Evolutionary conservation across 2,888 invertebrate genomes (phyloP), one percentile per base, ranked within the genome.

Genomic region (Lypha dubia): DNA sequence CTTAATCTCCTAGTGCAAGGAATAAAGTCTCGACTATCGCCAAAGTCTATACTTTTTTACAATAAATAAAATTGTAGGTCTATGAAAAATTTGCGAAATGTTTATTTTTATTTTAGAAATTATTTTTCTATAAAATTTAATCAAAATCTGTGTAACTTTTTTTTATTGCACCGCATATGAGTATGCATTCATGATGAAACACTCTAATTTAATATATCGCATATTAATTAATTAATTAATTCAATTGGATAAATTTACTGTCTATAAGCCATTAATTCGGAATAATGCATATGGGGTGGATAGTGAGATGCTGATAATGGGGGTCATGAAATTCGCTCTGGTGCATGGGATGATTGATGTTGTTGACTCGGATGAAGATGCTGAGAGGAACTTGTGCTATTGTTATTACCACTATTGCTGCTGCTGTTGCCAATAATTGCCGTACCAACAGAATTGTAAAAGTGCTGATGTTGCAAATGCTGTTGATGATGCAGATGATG

Each of bases 261-360:
- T 86, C 89, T 88, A 83, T 89, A 90, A 77, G 91, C 88, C 89
- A 90, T 88, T 71, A 90, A 87, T 88, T 90, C 90, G 71, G 90
- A 87, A 88, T 89, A 90, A 86, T 89, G 84, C 74, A 84, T 84
- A 60, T 81, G 89, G 84, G 89, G 87, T 87, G 89, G 70, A 83
- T 86, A 86, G 84, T 91, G 92, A 46, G 71, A 38, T 83, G 65
- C 77, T 32, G 81, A 20, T 62, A 80, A 44, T 38, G 60, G 44
- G 86, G 91, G 92, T 92, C 92, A 92, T 91, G 92, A 92, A 85
- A 91, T 90, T 76, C 90, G 89, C 85, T 92, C 91, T 44, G 91
- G 89, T 6, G 91, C 90, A 60, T 89, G 90, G 73, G 56, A 44
- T 32, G 32, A 17, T 79, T 87, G 87, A 70, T 85, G 77, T 49